These are phyloP conservation scores for Euborellia annulipes DNA, from an alignment of 1,140 invertebrate species.

Conservation along the genomic window DNA sequence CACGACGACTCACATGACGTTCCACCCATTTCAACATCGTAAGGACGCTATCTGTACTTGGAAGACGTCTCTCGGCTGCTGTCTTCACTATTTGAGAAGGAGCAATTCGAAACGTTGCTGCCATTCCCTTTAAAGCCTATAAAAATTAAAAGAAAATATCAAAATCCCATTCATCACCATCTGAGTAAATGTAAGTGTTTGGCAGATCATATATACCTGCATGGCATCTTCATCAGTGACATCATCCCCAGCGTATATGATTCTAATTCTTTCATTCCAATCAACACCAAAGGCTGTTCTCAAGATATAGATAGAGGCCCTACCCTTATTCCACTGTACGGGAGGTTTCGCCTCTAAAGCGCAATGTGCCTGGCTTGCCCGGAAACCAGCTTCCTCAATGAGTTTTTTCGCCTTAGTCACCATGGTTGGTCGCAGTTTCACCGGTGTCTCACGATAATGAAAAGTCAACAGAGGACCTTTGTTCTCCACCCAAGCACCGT, in stretches of 20 bases:
- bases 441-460: slow-evolving; percentile 71
- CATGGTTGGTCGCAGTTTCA: slow-evolving; percentile 42
- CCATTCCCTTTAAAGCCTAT: slow-evolving; percentile 74
- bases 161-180: too few species aligned
- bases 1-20: slow-evolving; percentile 57
- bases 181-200: too few species aligned
- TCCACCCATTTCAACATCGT: slow-evolving; percentile 83
- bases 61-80: slow-evolving; percentile 65
- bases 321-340: slow-evolving; percentile 77
- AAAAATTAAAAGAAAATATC: too few species aligned
- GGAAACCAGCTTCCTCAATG: slow-evolving; percentile 57
- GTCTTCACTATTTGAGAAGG: slow-evolving; percentile 72
- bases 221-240: slow-evolving; percentile 83
- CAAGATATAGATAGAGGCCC: slow-evolving; percentile 77
- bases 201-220: slow-evolving; percentile 52
- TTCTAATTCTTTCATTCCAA: slow-evolving; percentile 78
- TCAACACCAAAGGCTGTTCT: slow-evolving; percentile 77
- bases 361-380: slow-evolving; percentile 58
- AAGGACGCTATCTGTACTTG: slow-evolving; percentile 72
- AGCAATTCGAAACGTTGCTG: slow-evolving; percentile 73
- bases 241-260: slow-evolving; percentile 83
- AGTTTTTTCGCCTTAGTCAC: slow-evolving; percentile 49
- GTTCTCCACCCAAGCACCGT: slow-evolving; percentile 85
- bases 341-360: slow-evolving; percentile 77
- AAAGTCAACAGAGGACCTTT: slow-evolving; percentile 76